Base-by-base conservation (phyloP, 1,140 invertebrate genomes). In the Samia ricini region DNA sequence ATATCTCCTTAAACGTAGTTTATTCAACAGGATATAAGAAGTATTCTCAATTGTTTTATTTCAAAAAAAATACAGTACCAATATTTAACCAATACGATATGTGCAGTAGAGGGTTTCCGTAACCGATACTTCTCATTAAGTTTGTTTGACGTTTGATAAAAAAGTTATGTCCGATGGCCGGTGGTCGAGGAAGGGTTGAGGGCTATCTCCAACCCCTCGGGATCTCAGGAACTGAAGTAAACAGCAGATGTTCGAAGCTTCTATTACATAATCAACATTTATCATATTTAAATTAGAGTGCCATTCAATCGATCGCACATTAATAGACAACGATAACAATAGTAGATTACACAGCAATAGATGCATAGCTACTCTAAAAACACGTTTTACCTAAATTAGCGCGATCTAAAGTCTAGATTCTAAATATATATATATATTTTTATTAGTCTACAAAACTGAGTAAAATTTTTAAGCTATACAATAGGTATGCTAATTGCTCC, bases 81-180 rank as follows among this genome's bases (percentile, higher is more conserved):
- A 88, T 88, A 83, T 88, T 88, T 77, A 74, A 77, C 51, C 60
- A 73, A 79, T 87, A 60, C 69, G 83, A 82, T 85, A 81, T 76
- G 72, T 67, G 74, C 68, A 64, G 65, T 72, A 62, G 76, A 85
- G 83, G 83, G 74, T 88, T 85, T 87, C 84, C 85, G 87, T 85
- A 83, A 87, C 82, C 72, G 81, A 88, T 89, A 88, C 85, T 86
- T 86, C 81, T 88, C 84, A 83, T 88, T 89, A 83, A 79, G 71
- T 72, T 77, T 86, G 77, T 84, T 88, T 88, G 77, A 56, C 18
- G 58, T 78, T 67, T 67, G 82, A 83, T 88, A 89, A 89, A 89
- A n/a, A 89, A 87, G 76, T 71, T 71, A 68, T 81, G 83, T 83
- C 79, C 83, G 72, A 83, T 84, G 82, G 82, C 79, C 84, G 79